Conservation (phyloP, 1,140 invertebrate species). For the Calosoma granatense region DNA sequence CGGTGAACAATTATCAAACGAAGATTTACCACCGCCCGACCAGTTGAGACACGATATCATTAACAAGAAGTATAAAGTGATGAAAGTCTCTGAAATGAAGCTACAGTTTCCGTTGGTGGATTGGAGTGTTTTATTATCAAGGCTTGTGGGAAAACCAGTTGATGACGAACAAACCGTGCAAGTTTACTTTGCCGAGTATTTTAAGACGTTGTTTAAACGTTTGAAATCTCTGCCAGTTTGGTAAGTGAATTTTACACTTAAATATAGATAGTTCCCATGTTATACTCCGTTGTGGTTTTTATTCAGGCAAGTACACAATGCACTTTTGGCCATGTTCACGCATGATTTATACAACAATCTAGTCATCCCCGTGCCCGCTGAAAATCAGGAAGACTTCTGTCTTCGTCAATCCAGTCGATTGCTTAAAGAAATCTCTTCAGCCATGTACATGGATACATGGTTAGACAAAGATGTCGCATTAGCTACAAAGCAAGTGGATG, state of each 20-base stretch:
- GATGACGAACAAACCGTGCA: conserved; percentile 11
- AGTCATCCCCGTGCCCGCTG: conserved; percentile 14
- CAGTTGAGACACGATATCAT: conserved; percentile 1
- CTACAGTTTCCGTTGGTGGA: conserved; percentile 12
- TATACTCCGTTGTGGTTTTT: no score
- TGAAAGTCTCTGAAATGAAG: conserved; percentile 14
- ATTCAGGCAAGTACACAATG: conserved; percentile 16
- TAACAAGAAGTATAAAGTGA: conserved; percentile 9
- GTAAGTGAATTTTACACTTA: neutral
- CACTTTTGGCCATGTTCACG: conserved; percentile 17
- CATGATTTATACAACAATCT: conserved; percentile 17
- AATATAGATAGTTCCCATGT: no score
- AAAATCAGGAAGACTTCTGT: conserved; percentile 14
- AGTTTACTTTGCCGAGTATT: conserved; percentile 16
- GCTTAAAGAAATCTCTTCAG: conserved; percentile 17
- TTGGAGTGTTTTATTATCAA: conserved; percentile 15
- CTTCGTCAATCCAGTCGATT: conserved; percentile 14
- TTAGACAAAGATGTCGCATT: neutral
- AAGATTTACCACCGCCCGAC: conserved; percentile 11
- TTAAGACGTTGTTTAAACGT: conserved; percentile 7
- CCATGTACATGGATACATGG: conserved; percentile 12
- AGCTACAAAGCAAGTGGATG: neutral
- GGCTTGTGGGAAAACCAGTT: conserved; percentile 7
- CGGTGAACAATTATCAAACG: no score
- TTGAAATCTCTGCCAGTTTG: neutral